Base-by-base conservation (phyloP, 2,888 invertebrate species). In the Petrolisthes manimaculis region DNA sequence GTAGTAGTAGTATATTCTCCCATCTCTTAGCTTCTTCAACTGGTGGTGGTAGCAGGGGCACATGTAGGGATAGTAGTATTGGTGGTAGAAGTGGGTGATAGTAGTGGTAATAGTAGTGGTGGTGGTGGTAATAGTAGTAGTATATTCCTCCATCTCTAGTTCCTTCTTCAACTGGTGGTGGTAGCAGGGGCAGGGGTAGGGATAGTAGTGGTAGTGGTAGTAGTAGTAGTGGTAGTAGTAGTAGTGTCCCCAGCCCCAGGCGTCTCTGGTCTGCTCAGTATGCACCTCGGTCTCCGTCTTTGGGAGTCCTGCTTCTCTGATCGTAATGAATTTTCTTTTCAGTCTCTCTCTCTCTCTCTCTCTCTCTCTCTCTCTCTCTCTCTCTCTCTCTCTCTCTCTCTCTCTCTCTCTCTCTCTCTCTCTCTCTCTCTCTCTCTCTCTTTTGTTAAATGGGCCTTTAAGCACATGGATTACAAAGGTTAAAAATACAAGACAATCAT, bases 281-380 rank as follows among this genome's bases (percentile, higher is more conserved):
- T 86, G 86, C 86, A 81, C 78, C 86, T 61, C 77, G 55, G 54
- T 51, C 83, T 54, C 77, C 77, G 82, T 86, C 86, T 79, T 67
- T 75, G 86, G 83, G 86, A 86, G 82, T 86, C 75, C 83, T 86
- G 86, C 86, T 86, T 61, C 83, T 86, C 86, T 86, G 86, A 86
- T 86, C 86, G 78, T 86, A 86, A 86, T 86, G 86, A 86, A 86
- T 86, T 83, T 86, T 86, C 86, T 86, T 78, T 83, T 83, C 83
- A 86, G 55, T 80, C 80, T 80, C 56, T 80, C 56, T 54, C 80
- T 80, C 21, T 80, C 80, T 80, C 80, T 80, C 80, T 55, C 80
- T 55, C 80, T 80, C 80, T 80, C 80, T 80, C 80, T 80, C 80
- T 80, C 82, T 82, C 69, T 69, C 82, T 82, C 82, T 82, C 67